Evolutionary conservation across 1,140 invertebrate species (phyloP).

Genomic region (Drosophila pseudoobscura): DNA sequence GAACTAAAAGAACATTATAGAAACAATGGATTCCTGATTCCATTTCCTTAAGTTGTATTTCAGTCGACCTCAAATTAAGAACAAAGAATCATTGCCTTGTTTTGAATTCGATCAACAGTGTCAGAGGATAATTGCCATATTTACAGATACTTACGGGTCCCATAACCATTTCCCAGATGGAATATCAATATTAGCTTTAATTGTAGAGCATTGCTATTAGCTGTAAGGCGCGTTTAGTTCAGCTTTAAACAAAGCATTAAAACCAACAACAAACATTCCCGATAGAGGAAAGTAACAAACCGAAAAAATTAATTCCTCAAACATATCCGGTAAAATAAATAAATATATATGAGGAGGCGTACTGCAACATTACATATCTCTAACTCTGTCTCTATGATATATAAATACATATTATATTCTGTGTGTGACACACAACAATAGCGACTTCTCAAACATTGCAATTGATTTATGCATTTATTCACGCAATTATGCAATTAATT

Average conservation of each 20-base stretch:
- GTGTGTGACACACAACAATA: conserved; percentile 9
- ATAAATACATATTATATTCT: conserved; percentile 2
- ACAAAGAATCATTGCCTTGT: too few relatives aligned
- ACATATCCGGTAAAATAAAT: conserved; percentile 66
- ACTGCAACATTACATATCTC: conserved; percentile 4
- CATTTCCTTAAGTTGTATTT: too few relatives aligned
- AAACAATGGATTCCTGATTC: too few relatives aligned
- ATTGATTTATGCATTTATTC: conserved; percentile 74
- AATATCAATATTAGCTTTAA: conserved; percentile 26
- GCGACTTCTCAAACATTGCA: conserved; percentile 35
- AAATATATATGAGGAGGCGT: conserved; percentile 19
- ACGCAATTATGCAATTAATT: conserved; percentile 77
- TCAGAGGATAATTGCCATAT: not conserved
- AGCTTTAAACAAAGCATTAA: not conserved
- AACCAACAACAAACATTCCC: not conserved
- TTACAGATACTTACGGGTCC: not conserved
- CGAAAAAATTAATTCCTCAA: conserved; percentile 31
- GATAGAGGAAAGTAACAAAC: conserved; percentile 12
- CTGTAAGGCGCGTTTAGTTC: conserved; percentile 17
- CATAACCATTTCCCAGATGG: conserved; percentile 9
- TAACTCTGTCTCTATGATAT: not conserved
- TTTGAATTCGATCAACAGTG: too few relatives aligned
- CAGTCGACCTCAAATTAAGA: too few relatives aligned
- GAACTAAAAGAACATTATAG: too few relatives aligned
- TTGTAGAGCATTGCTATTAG: conserved; percentile 43